These are phyloP conservation scores for Crocallis elinguaria DNA, from an alignment of 2,888 invertebrate species.

Conservation along the genomic window DNA sequence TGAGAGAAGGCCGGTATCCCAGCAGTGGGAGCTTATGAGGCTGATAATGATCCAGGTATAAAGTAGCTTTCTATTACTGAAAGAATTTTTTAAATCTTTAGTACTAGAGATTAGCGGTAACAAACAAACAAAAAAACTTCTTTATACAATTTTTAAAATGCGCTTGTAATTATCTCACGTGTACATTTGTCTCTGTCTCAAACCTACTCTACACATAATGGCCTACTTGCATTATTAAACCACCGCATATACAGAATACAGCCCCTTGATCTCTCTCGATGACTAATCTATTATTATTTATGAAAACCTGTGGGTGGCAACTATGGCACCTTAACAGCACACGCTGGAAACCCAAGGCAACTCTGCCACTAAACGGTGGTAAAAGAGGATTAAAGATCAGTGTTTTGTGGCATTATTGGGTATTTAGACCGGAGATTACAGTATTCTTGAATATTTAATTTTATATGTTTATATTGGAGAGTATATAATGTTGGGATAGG, in stretches of 20 bases:
- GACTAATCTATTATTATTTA: conserved; percentile 47
- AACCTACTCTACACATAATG: conserved; percentile 51
- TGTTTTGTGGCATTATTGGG: conserved; percentile 21
- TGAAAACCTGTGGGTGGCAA: conserved; percentile 55
- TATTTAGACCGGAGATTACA: conserved; percentile 25
- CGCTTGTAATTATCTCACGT: too few species aligned
- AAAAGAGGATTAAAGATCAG: conserved; percentile 33
- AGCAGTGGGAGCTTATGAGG: too few species aligned
- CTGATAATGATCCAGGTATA: too few species aligned
- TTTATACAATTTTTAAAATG: too few species aligned
- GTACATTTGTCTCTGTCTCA: conserved; percentile 11
- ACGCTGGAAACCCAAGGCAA: not conserved
- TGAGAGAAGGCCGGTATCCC: too few species aligned
- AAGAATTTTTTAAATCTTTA: too few species aligned
- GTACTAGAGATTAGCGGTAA: too few species aligned
- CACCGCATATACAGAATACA: conserved; percentile 36
- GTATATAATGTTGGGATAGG: not conserved
- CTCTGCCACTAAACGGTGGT: conserved; percentile 3
- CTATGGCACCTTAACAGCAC: conserved; percentile 23
- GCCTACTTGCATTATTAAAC: conserved; percentile 58
- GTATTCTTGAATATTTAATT: conserved; percentile 15
- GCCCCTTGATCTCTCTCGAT: conserved; percentile 49
- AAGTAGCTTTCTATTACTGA: too few species aligned
- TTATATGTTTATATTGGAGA: conserved; percentile 15
- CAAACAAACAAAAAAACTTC: too few species aligned